Percentiles rank a stretch among this genome's conserved stretches.
Evolutionary conservation across 2,888 invertebrate species (phyloP).

Genomic region (Cosmopolites sordidus): DNA sequence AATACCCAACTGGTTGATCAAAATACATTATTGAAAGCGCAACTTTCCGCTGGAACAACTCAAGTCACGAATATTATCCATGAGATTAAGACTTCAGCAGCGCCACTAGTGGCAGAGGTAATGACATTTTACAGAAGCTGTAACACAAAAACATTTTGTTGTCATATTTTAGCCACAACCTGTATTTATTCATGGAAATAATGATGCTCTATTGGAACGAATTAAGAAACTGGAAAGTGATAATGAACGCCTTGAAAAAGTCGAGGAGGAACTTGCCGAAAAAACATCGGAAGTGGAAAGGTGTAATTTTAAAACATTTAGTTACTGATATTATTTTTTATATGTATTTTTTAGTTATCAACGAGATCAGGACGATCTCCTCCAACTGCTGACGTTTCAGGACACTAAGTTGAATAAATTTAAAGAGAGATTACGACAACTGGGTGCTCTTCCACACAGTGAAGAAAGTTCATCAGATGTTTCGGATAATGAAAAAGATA

Average conservation of each 20-base stretch:
- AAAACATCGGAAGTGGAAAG: slow-evolving; percentile 37
- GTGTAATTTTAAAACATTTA: slow-evolving; percentile 14
- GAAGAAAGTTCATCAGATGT: slow-evolving; percentile 38
- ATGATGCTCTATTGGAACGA: slow-evolving; percentile 12
- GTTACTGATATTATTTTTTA: slow-evolving; percentile 50
- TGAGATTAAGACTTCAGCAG: slow-evolving; percentile 30
- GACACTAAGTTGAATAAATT: slow-evolving; percentile 51
- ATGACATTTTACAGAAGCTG: too few relatives aligned
- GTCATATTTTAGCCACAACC: slow-evolving; percentile 8
- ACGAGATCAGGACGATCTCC: slow-evolving; percentile 90
- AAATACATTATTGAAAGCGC: slow-evolving; percentile 76
- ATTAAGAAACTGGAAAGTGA: slow-evolving; percentile 38
- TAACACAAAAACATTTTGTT: too few relatives aligned
- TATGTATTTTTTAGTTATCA: slow-evolving; percentile 58
- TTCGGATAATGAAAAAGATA: slow-evolving; percentile 31
- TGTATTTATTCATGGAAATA: slow-evolving; percentile 4
- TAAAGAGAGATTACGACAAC: slow-evolving; percentile 43
- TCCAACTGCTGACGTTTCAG: slow-evolving; percentile 87
- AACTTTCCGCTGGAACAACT: slow-evolving; percentile 49
- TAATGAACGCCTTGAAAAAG: slow-evolving; percentile 30
- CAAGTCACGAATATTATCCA: slow-evolving; percentile 25
- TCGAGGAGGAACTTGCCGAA: slow-evolving; percentile 35
- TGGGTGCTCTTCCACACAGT: slow-evolving; percentile 45
- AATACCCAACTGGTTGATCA: slow-evolving; percentile 79
- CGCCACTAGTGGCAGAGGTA: not conserved